Base-by-base conservation (phyloP, 2,888 invertebrate genomes). In the Asteroscopus sphinx region DNA sequence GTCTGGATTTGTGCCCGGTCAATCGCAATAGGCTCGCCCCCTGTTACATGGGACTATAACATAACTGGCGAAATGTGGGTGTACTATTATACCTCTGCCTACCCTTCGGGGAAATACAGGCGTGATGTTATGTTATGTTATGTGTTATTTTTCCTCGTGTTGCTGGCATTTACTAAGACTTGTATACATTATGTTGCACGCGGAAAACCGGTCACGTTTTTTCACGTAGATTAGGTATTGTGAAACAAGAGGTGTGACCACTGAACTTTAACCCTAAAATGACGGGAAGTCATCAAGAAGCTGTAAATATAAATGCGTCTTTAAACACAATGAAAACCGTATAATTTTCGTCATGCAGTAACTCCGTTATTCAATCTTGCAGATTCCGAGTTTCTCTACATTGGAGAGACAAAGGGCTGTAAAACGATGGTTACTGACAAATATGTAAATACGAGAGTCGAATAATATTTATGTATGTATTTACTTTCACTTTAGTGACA, bases 401-500 rank as follows among this genome's bases (percentile, higher is more conserved):
- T 54, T 42, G 37, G 46, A 0, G 6, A 55, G 41, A 70, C 68
- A 68, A 65, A 70, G 71, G 70, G 60, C 48, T 59, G 65, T 52
- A 39, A 55, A 49, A 25, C 12, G 32, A 41, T 36, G 41, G 28
- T 39, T 30, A 36, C 36, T 36, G 46, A 53, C 55, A 11, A 37
- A 56, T 56, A 69, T 52, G 39, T 51, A 51, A 70, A 65, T 56
- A 51, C 15, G 12, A 1, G 8, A 11, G 33, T 53, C 42, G 35
- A 63, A 64, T 37, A 68, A 51, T 65, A 56, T 69, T 60, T 52
- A 65, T 49, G 51, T 51, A 12, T 47, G n/a, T n/a, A n/a, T 52
- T 52, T 35, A 62, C 69, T 69, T 69, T 69, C 71, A 55, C 69
- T 57, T 47, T 25, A 13, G 17, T 52, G 51, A 32, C 17, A 44